These are phyloP conservation scores for Phaenicophaeus curvirostris DNA, from an alignment of 2,797 vertebrate species.

Conservation along the genomic window DNA sequence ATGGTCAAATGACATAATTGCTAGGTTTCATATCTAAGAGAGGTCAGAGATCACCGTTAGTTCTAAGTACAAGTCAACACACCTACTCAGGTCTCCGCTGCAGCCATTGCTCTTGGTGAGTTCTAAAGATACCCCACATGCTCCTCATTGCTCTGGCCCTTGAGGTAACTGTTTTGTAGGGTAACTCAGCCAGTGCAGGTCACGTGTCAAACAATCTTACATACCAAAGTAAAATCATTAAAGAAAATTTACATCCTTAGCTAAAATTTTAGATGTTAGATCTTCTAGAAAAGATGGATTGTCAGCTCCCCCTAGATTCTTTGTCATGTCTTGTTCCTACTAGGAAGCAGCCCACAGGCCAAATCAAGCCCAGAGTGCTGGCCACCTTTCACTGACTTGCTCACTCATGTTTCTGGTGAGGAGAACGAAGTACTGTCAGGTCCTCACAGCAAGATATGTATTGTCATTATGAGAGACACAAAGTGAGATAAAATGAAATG, in stretches of 20 bases:
- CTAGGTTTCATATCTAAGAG: background rate
- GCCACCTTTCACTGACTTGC: background rate
- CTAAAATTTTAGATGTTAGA: background rate
- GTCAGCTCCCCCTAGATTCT: background rate
- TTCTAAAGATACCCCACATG: background rate
- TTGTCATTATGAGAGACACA: background rate
- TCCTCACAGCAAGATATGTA: background rate
- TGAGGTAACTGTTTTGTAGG: background rate
- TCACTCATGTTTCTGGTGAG: fast-evolving
- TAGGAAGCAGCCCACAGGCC: background rate
- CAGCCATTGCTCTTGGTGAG: background rate
- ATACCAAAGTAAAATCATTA: background rate
- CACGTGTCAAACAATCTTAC: background rate
- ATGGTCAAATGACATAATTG: background rate
- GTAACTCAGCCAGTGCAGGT: background rate
- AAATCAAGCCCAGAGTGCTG: background rate
- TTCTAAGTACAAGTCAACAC: background rate
- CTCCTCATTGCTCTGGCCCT: background rate
- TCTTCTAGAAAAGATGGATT: background rate
- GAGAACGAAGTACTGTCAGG: background rate
- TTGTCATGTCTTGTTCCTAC: background rate
- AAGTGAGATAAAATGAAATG: background rate
- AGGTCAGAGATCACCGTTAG: background rate
- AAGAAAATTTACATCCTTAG: background rate
- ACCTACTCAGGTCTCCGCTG: background rate